phyloP scores from a whole-genome alignment of 2,113 vertebrate species.

The Xenopus borealis region DNA sequence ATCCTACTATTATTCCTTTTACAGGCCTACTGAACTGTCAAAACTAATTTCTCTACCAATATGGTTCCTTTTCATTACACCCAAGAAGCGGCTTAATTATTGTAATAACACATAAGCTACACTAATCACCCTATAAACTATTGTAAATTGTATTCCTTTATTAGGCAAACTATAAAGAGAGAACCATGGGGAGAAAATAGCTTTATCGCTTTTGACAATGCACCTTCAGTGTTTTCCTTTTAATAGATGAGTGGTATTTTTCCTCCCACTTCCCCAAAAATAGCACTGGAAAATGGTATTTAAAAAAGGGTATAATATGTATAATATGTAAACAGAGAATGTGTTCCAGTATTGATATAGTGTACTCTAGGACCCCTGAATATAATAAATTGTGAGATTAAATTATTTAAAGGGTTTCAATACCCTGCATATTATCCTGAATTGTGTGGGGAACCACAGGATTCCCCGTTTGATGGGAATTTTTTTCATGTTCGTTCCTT shows the following conservation, averaged over 20 bases:
- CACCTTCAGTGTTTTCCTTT: neutral
- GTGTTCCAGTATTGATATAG: too few relatives aligned
- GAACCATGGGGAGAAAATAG: neutral
- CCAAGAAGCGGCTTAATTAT: neutral
- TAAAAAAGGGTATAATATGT: too few relatives aligned
- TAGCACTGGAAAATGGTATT: neutral
- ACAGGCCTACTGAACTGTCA: neutral
- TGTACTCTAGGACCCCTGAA: too few relatives aligned
- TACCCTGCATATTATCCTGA: too few relatives aligned
- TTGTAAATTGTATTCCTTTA: neutral
- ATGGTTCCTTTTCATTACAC: neutral
- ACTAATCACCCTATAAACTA: neutral
- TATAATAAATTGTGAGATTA: too few relatives aligned
- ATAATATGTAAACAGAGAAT: too few relatives aligned
- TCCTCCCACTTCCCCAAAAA: neutral
- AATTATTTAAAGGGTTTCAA: too few relatives aligned
- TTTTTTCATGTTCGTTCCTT: too few relatives aligned
- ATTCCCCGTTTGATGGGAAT: too few relatives aligned
- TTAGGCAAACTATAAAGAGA: neutral
- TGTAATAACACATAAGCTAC: neutral
- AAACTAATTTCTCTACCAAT: neutral
- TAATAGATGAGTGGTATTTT: neutral
- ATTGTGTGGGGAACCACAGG: too few relatives aligned
- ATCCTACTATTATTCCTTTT: neutral
- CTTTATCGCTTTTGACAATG: neutral